Base-by-base conservation (phyloP, 2,113 vertebrate genomes). In the Otis tarda region DNA sequence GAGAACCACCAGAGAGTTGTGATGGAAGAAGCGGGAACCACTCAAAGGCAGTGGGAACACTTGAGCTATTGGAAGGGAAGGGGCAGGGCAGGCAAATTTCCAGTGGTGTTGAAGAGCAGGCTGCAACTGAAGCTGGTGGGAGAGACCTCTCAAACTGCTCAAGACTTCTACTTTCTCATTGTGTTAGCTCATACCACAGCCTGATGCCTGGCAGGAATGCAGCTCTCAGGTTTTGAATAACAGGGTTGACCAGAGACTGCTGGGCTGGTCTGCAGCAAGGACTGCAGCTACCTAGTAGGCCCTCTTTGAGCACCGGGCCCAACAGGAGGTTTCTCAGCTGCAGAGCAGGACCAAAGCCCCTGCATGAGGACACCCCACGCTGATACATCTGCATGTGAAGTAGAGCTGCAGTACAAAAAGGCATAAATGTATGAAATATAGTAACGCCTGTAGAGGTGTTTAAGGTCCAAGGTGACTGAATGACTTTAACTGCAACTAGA, bases 361-460 rank as follows among this genome's bases (percentile, higher is more conserved):
- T 20, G 27, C 0, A 0, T 55, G 61, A 89, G 50, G 27, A 52
- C 50, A 82, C 25, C 18, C 24, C 61, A 55, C 11, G 15, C 16
- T 14, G 53, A 55, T 12, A 21, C 2, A 60, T 50, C 64, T 33
- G 20, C 4, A 0, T 0, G 1, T 64, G 25, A 75, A 63, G 49
- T 47, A 94, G 41, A 79, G 56, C 22, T 17, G 20, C 5, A 23
- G 24, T 30, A 55, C n/a, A 59, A 63, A 60, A 69, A 67, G 17
- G 33, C 24, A 70, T 43, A 35, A 50, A 13, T 39, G 10, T 61
- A 28, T 55, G n/a, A 86, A 80, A 57, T n/a, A 27, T 0, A 53
- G 52, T 47, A 65, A 75, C n/a, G 55, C 8, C 77, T 85, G 70
- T 5, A 76, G 1, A 78, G 41, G n/a, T 4, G 1, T 43, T 2